These are phyloP conservation scores for Felis catus DNA, from an alignment of 2,113 vertebrate genomes.

Conservation along the genomic window F.catus_Fca126_mat1.0 CM031428.1:22825001-22825500, in stretches of 20 bases:
- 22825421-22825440: background rate
- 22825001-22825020: background rate
- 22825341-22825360: background rate
- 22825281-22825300: background rate
- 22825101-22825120: background rate
- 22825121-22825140: background rate
- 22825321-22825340: background rate
- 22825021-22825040: background rate
- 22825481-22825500: background rate
- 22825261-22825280: background rate
- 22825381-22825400: background rate
- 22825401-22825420: background rate
- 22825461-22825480: background rate
- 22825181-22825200: background rate
- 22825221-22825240: background rate
- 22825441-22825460: background rate
- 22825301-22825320: background rate
- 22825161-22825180: background rate
- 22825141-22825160: background rate
- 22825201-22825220: background rate
- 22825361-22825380: background rate
- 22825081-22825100: background rate
- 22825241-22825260: background rate
- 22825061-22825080: background rate
- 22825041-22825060: background rate